phyloP scores from a whole-genome alignment of 2,797 vertebrate genomes.

The Hirundo rustica region DNA sequence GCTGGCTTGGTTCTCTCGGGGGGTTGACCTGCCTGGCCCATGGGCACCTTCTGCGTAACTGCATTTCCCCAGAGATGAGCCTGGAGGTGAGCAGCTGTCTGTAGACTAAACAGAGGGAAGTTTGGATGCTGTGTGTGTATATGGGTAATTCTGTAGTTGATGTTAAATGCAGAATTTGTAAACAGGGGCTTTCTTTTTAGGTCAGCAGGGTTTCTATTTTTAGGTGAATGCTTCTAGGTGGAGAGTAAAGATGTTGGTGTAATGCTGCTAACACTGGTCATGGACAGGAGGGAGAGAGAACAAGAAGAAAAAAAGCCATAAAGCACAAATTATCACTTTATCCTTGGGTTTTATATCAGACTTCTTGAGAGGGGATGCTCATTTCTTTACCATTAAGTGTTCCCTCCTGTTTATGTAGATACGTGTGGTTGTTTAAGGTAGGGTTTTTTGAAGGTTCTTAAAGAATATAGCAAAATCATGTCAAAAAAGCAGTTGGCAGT shows the following conservation, averaged over 20 bases:
- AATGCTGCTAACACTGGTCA: neutral
- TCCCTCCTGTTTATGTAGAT: neutral
- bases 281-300: neutral
- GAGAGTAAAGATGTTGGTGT: neutral
- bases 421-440: neutral
- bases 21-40: neutral
- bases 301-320: neutral
- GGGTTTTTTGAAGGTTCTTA: neutral
- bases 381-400: neutral
- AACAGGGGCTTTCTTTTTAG: neutral
- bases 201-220: neutral
- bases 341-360: neutral
- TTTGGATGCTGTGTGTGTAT: neutral
- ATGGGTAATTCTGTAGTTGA: neutral
- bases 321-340: neutral
- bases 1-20: neutral
- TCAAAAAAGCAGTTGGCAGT: neutral
- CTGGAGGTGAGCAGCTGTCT: neutral
- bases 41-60: neutral
- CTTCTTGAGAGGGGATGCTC: neutral
- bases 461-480: neutral
- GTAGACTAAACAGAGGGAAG: fast-evolving
- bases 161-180: neutral
- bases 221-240: neutral
- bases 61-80: neutral